Conservation (phyloP, 2,888 invertebrate genomes). For the Hartigia nigra region DNA sequence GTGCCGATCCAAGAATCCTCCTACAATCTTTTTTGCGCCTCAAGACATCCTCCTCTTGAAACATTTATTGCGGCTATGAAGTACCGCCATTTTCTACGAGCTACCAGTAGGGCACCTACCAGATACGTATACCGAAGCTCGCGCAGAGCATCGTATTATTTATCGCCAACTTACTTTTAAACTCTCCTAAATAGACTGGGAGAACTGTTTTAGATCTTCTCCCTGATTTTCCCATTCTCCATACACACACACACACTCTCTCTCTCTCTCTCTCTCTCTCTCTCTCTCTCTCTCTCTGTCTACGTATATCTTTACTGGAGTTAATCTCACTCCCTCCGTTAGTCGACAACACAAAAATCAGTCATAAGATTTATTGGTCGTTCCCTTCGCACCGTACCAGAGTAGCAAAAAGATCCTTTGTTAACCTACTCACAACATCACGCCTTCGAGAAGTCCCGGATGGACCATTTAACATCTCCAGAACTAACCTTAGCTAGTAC, state of each 20-base stretch:
- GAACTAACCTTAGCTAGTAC: conserved; percentile 12
- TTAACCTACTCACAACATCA: conserved; percentile 20
- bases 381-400: neutral
- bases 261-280: neutral
- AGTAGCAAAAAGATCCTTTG: conserved; percentile 11
- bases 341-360: conserved; percentile 1
- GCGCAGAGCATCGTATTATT: neutral
- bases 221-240: neutral
- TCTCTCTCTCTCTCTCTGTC: neutral
- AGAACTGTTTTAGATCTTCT: neutral
- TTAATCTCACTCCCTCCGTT: neutral
- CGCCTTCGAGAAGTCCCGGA: conserved; percentile 3
- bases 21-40: neutral
- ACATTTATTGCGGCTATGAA: neutral
- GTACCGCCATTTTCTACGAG: neutral
- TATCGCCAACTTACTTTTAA: neutral
- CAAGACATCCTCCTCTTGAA: neutral
- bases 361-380: conserved; percentile 1
- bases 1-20: neutral
- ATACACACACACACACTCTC: too few species aligned
- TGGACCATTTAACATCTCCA: conserved; percentile 14
- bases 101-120: neutral
- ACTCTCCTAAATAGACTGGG: neutral
- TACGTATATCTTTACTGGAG: neutral
- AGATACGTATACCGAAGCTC: neutral